Evolutionary conservation across 2,888 invertebrate genomes (phyloP).

Genomic region (Osedax frankpressi): DNA sequence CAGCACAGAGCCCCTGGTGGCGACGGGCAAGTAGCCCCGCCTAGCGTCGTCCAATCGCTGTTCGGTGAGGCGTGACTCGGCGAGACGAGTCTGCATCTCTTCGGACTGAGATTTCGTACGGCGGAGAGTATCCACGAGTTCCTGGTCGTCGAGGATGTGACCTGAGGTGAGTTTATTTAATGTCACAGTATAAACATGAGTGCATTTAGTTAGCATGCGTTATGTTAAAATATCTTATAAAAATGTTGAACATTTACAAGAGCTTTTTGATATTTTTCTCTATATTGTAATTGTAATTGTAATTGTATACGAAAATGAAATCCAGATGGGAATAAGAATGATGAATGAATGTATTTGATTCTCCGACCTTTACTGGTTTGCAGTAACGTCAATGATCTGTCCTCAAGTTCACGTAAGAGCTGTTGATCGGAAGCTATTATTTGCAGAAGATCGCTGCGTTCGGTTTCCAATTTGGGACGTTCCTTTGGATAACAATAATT

Average conservation of each 20-base stretch:
- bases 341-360: too few species aligned
- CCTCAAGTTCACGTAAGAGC: constrained; percentile 40
- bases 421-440: constrained; percentile 40
- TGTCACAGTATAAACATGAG: too few species aligned
- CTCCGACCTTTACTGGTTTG: constrained; percentile 40
- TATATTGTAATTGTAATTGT: too few species aligned
- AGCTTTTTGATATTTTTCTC: too few species aligned
- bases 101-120: constrained; percentile 40
- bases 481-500: constrained; percentile 33
- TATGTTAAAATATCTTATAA: too few species aligned
- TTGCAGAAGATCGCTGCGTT: constrained; percentile 37
- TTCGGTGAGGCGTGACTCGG: constrained; percentile 42
- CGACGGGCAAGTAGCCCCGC: constrained; percentile 42
- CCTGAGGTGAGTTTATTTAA: too few species aligned
- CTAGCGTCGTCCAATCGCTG: constrained; percentile 39
- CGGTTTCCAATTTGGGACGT: constrained; percentile 37
- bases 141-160: constrained; percentile 44
- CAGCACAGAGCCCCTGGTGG: constrained; percentile 43
- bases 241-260: too few species aligned
- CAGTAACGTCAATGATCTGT: constrained; percentile 42
- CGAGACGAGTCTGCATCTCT: constrained; percentile 39
- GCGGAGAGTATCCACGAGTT: constrained; percentile 41
- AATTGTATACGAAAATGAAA: too few species aligned
- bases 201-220: too few species aligned
- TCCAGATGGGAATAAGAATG: too few species aligned